Base-by-base conservation (phyloP, 35 echinoderm and acorn worm species). In the Strongylocentrotus purpuratus region DNA sequence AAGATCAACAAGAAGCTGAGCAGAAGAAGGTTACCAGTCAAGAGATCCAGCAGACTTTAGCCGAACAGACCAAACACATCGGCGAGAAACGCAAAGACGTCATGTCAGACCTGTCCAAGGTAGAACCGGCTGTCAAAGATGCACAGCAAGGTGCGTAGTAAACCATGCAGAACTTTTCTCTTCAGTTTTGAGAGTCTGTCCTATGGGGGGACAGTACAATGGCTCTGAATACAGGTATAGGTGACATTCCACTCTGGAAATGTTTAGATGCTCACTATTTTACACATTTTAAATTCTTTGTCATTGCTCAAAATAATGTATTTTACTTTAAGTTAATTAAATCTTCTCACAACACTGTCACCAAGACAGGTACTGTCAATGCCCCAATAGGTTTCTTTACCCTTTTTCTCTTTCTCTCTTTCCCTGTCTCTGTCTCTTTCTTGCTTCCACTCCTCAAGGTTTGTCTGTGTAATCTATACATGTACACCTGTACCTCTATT, bases 1-100 rank as follows among this genome's bases (percentile, higher is more conserved):
- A 99, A 98, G 98, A 99, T 85, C 98, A 99, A 93, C 98, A 99
- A 95, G 98, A 99, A 92, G 98, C 98, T 35, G 98, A 99, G 95
- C 96, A 99, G 94, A 99, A 99, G 96, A 99, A 99, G 65, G 96
- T 99, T 31, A 99, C 97, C 32, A 98, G 97, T 35, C 98, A 99
- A 85, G 98, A 99, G 95, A 99, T 99, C 47, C 97, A 98, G 71
- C 95, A 94, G 11, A 95, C 96, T 55, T 91, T 99, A 28, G 90
- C 94, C 31, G 91, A 96, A 35, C 98, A 99, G 97, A 99, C 98
- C 9, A 97, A 96, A 70, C 97, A 97, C 90, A 99, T 99, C 32
- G 94, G 94, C 47, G 98, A 98, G 78, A 99, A 97, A 61, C 88
- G 94, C 70, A 86, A 96, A 47, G 94, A 91, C 55, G 97, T 98